Conservation (phyloP, 37 sponge, comb jelly and placozoan genomes). For the Ephydatia muelleri region DNA sequence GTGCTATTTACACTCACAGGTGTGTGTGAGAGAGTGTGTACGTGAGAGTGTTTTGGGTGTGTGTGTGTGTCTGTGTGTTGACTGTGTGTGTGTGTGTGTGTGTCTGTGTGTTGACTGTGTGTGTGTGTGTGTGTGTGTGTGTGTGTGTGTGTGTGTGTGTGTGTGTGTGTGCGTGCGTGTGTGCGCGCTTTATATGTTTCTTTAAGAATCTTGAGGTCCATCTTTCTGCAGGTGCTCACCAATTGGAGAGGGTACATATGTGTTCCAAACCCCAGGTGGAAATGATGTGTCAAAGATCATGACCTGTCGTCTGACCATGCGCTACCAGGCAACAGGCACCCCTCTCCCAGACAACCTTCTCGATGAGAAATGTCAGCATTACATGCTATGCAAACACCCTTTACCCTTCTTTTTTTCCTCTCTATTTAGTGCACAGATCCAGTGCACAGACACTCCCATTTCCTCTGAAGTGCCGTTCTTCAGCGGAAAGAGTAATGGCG, state of each 20-base stretch:
- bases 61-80: neutral
- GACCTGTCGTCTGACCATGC: neutral
- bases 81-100: slow-evolving; percentile 14
- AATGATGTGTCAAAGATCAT: neutral
- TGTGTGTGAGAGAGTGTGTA: neutral
- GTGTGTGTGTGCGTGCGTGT: slow-evolving; percentile 4
- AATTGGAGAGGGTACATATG: neutral
- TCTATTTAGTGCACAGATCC: neutral
- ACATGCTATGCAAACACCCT: too few species aligned
- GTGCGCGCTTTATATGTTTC: neutral
- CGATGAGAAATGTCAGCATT: neutral
- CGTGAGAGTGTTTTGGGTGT: neutral
- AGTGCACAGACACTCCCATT: too few species aligned
- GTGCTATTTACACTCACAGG: neutral
- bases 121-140: neutral
- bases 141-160: slow-evolving; percentile 8
- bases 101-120: neutral
- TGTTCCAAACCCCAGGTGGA: neutral
- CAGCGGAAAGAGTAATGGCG: too few species aligned
- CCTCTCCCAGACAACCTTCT: neutral
- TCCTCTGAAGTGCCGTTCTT: too few species aligned
- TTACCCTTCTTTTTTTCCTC: neutral
- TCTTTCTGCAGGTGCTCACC: neutral
- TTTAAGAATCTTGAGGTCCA: too few species aligned
- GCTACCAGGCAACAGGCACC: neutral